A percentile compares a stretch with the other conserved stretches of the same genome.
phyloP scores from a whole-genome alignment of 2,113 vertebrate species.

The Anoplopoma fimbria region DNA sequence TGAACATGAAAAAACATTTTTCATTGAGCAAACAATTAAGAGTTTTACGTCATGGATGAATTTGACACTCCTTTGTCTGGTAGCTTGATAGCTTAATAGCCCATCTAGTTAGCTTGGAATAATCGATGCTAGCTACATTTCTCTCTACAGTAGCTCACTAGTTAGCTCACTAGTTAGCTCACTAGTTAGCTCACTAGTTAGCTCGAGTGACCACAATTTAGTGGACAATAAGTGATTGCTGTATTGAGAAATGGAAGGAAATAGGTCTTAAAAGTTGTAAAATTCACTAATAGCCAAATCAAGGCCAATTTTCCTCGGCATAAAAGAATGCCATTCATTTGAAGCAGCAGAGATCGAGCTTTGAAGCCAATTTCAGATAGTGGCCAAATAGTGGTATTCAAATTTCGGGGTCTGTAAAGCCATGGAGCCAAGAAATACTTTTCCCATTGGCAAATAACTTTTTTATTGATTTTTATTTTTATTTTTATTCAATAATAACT shows the following conservation, averaged over 20 bases:
- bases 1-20: neutral
- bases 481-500: too few species aligned
- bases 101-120: neutral
- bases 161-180: neutral
- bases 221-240: neutral
- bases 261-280: neutral
- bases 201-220: neutral
- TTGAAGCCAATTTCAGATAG: neutral
- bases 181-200: too few species aligned
- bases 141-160: neutral
- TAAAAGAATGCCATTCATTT: neutral
- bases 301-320: neutral
- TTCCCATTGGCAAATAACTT: too few species aligned
- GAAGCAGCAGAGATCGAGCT: neutral
- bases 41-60: neutral
- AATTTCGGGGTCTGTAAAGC: neutral
- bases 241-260: neutral
- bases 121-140: neutral
- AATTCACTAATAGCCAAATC: neutral
- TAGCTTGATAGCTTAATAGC: neutral
- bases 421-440: neutral
- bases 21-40: neutral
- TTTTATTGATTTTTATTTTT: too few species aligned
- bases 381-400: neutral
- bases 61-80: neutral